Evolutionary conservation across 2,888 invertebrate genomes (phyloP).

Genomic region (Diploptera punctata): DNA sequence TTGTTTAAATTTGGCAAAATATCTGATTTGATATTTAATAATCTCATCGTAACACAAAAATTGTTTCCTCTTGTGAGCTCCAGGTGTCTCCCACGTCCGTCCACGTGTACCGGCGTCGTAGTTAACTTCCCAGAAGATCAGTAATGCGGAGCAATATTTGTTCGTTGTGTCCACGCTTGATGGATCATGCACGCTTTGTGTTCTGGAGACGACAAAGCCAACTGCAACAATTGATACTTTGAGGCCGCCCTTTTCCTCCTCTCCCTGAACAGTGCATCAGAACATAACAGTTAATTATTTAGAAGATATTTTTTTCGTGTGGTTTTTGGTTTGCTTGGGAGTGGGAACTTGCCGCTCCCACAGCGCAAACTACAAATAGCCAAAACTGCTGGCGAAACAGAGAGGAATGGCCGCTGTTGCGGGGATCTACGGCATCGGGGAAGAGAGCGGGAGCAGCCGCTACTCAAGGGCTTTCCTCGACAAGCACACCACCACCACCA

Average conservation of each 20-base stretch:
- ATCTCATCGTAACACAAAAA: background rate
- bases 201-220: background rate
- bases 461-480: constrained; percentile 43
- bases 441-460: constrained; percentile 64
- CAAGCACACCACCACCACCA: constrained; percentile 32
- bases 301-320: no score
- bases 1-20: no score
- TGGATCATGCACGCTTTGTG: background rate
- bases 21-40: no score
- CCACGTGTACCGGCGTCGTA: background rate
- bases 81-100: background rate
- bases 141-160: background rate
- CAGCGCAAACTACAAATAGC: background rate
- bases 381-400: constrained; percentile 17
- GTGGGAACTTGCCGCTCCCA: background rate
- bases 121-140: background rate
- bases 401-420: constrained; percentile 64
- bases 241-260: no score
- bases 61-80: background rate
- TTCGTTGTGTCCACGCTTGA: background rate
- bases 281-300: no score
- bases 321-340: background rate
- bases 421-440: constrained; percentile 79
- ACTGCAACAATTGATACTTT: background rate
- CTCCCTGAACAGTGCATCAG: no score